Evolutionary conservation across 2,113 vertebrate genomes (phyloP), one percentile per base, ranked within the genome.

Genomic region (Philantomba maxwellii): DNA sequence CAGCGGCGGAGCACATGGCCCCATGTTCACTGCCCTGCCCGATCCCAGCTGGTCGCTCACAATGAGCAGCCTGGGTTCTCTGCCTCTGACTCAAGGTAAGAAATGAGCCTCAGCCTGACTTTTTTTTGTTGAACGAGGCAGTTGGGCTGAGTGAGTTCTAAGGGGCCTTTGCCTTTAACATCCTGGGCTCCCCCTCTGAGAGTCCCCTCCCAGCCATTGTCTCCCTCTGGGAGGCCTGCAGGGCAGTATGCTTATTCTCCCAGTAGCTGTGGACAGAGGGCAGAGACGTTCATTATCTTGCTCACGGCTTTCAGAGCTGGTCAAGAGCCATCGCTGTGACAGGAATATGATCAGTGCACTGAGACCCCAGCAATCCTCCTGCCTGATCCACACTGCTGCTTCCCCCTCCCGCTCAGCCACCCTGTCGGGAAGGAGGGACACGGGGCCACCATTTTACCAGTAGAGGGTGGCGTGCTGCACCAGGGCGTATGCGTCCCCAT

Each of bases 401-500:
- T 60, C 43, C 82, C n/a, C 77, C 64, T 30, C 55, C 55, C 4
- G 47, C 15, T 58, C 30, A 19, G 60, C 2, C 26, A 13, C n/a
- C 84, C 9, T 57, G 2, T 2, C 4, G 45, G 25, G 45, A n/a
- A 94, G 77, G 66, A 47, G 3, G 58, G 87, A 49, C 64, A 77
- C 0, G 25, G 19, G 58, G 25, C 9, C 85, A 39, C 36, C 16
- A 7, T 39, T 98, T 99, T 98, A 99, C 99, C 99, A 99, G 98
- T 99, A 99, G 7, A 99, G 99, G 87, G 99, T 99, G 43, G 99
- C 99, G 77, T 99, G 99, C 87, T 99, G 99, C 55, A 99, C 99
- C 21, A 99, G 99, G 1, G 99, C 99, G 1, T 99, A 99, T 0
- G 99, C 99, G 78, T 99, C 99, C 58, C 99, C 98, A 93, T 99